These are phyloP conservation scores for Falco biarmicus DNA, from an alignment of 2,797 vertebrate genomes.

Conservation along the genomic window DNA sequence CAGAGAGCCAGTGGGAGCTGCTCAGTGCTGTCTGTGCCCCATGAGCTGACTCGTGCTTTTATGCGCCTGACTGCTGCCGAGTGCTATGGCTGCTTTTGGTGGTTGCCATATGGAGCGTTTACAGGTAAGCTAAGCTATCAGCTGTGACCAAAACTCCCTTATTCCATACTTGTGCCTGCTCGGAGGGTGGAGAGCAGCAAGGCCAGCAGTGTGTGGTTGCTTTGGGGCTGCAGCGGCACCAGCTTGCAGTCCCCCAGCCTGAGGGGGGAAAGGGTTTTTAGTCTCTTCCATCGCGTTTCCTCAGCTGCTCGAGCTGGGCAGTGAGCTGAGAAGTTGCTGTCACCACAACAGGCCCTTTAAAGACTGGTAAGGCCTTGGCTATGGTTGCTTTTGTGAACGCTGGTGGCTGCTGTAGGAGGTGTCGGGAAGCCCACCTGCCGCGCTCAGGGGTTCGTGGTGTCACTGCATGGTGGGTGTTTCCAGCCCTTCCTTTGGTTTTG, in stretches of 20 bases:
- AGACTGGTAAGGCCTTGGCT: neutral
- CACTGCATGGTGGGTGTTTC: neutral
- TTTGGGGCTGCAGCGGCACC: neutral
- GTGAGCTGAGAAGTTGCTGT: neutral
- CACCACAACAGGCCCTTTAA: neutral
- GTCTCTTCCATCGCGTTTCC: neutral
- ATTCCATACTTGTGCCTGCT: neutral
- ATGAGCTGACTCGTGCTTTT: neutral
- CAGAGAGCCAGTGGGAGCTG: neutral
- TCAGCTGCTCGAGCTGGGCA: neutral
- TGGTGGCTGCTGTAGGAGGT: neutral
- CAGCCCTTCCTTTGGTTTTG: slow-evolving; percentile 30
- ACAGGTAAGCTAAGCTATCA: neutral
- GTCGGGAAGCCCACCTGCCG: neutral
- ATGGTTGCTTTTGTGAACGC: neutral
- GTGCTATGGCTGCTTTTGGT: neutral
- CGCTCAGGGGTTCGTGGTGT: neutral
- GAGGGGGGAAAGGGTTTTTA: neutral
- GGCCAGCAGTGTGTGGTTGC: neutral
- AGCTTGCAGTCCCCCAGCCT: neutral
- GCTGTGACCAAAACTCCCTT: neutral
- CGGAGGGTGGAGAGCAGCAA: neutral
- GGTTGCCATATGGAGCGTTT: neutral
- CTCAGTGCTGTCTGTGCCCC: neutral
- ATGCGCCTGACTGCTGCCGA: neutral